Base-by-base conservation (phyloP, 2,113 vertebrate genomes). In the Tricholaema leucomelas region DNA sequence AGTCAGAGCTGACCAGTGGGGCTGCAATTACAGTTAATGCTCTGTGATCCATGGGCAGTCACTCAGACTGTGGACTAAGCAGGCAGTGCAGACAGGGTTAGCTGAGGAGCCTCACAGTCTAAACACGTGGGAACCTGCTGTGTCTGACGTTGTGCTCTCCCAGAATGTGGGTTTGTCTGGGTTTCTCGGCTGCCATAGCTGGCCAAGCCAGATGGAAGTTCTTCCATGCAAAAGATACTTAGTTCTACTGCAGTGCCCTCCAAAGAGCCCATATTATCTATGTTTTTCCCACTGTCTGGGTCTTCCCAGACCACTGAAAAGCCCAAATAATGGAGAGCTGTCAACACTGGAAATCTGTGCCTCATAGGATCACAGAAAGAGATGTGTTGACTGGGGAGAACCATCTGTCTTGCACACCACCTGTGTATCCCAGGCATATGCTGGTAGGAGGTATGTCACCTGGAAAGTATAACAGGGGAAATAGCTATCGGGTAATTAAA, bases 61-160 rank as follows among this genome's bases (percentile, higher is more conserved):
- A 48, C 56, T 80, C 52, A 38, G 54, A 11, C 0, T 4, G 65
- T 23, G 69, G 60, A 18, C 40, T 33, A 5, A 64, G 65, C 46
- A 59, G 46, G 1, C 15, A 20, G 71, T 25, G 13, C 46, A 27
- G 0, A 0, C 30, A 56, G 65, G 33, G 42, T 63, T 71, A 27
- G 27, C 69, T 33, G 3, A 70, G 67, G 30, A 65, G 42, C 73
- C 61, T 64, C 25, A 19, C 23, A 6, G 2, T 24, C 46, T 9
- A 10, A 13, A 38, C 17, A 55, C 0, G 0, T 52, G 73, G 73
- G 77, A 81, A 66, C 4, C 0, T 74, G 44, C 56, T 46, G 15
- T 33, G 52, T 44, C 28, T 71, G 69, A 15, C 6, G 11, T 4
- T 58, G 28, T 74, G 28, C 46, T 64, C 31, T 27, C 52, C 33